Evolutionary conservation across 2,113 vertebrate genomes (phyloP).

Genomic region (Hydrochoerus hydrochaeris): DNA sequence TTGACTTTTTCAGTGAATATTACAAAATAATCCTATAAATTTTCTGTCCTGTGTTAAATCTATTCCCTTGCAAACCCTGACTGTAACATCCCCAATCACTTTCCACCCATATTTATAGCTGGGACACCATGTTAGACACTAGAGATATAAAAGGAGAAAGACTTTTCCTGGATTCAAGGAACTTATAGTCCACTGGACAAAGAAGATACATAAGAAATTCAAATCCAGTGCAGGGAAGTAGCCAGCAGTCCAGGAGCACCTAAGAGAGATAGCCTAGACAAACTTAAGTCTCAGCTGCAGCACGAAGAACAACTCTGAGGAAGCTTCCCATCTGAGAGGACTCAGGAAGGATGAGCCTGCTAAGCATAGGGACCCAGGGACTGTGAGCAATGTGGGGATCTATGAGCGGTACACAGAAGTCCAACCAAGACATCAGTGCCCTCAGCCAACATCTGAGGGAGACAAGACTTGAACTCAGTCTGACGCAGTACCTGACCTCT

Average conservation of each 20-base stretch:
- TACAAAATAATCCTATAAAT: background rate
- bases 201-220: background rate
- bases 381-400: background rate
- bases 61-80: too few relatives aligned
- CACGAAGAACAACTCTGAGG: background rate
- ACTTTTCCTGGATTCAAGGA: background rate
- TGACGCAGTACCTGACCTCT: background rate
- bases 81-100: background rate
- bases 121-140: background rate
- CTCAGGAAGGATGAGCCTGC: background rate
- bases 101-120: background rate
- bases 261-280: background rate
- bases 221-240: background rate
- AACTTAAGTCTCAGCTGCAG: background rate
- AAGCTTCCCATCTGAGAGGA: background rate
- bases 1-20: background rate
- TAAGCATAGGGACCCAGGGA: background rate
- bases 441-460: background rate
- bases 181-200: background rate
- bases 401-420: background rate
- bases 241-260: background rate
- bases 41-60: too few relatives aligned
- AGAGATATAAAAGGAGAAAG: background rate
- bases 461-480: background rate
- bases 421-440: background rate